Evolutionary conservation across 2,113 vertebrate species (phyloP).

Genomic region (Melanocharis versteri): DNA sequence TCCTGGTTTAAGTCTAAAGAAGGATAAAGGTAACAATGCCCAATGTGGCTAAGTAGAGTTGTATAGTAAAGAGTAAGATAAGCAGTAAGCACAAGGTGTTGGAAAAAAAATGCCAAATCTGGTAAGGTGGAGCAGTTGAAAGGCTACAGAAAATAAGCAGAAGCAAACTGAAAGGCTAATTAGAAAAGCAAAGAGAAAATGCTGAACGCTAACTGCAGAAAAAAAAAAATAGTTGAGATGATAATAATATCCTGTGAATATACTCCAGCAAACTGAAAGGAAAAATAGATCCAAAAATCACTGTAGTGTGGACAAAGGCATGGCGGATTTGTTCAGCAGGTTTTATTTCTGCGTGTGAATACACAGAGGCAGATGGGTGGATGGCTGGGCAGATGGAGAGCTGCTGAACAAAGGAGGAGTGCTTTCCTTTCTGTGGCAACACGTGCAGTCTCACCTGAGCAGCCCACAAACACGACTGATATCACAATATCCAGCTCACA

Average conservation of each 20-base stretch:
- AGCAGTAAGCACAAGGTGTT: slow-evolving; percentile 52
- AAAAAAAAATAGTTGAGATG: neutral
- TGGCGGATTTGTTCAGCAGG: neutral
- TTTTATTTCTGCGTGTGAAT: neutral
- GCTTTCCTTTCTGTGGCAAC: neutral
- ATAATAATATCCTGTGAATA: neutral
- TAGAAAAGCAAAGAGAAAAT: slow-evolving; percentile 27
- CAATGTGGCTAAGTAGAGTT: slow-evolving; percentile 51
- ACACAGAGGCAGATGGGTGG: slow-evolving; percentile 8
- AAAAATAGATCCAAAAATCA: neutral
- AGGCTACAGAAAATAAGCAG: neutral
- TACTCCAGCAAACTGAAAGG: neutral
- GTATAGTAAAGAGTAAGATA: slow-evolving; percentile 53
- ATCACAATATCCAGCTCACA: neutral
- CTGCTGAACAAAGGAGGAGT: neutral
- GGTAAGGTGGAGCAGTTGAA: slow-evolving; percentile 23
- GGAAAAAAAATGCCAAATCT: slow-evolving; percentile 10
- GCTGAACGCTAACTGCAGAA: neutral
- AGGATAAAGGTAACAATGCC: slow-evolving; percentile 64
- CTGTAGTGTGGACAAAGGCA: neutral
- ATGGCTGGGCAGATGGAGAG: slow-evolving; percentile 28
- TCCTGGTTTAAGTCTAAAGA: slow-evolving; percentile 64
- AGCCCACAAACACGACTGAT: neutral
- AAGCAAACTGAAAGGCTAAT: slow-evolving; percentile 17
- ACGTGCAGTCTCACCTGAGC: slow-evolving; percentile 15